Conservation (phyloP, 2,888 invertebrate species). For the Muscina levida region DNA sequence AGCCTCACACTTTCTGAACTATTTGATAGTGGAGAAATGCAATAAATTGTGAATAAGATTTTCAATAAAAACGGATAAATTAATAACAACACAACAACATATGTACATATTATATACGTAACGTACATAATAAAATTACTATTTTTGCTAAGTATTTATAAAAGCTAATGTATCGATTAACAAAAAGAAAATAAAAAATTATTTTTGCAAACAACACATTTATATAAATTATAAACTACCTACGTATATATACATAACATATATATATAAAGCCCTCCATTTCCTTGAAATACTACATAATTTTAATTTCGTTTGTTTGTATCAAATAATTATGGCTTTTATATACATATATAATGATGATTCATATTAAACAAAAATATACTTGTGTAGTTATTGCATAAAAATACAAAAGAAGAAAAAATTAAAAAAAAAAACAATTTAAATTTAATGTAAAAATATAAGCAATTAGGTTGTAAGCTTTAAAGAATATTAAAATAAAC, state of each 20-base stretch:
- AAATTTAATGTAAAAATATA: constrained; percentile 52
- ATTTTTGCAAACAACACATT: constrained; percentile 60
- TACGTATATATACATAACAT: constrained; percentile 8
- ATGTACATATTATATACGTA: constrained; percentile 32
- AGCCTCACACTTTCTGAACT: constrained; percentile 43
- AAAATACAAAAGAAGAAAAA: constrained; percentile 26
- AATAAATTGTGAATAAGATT: constrained; percentile 63
- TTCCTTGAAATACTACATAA: constrained; percentile 56
- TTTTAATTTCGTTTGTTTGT: constrained; percentile 54
- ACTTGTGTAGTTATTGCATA: constrained; percentile 52
- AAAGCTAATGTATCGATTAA: too few species aligned
- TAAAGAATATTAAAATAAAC: constrained; percentile 49
- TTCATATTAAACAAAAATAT: constrained; percentile 31
- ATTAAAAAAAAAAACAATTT: constrained; percentile 29
- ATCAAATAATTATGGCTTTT: constrained; percentile 63
- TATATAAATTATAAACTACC: constrained; percentile 29
- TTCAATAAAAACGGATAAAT: constrained; percentile 43
- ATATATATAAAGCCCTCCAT: constrained; percentile 59
- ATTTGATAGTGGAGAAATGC: constrained; percentile 59
- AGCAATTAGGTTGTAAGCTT: constrained; percentile 65
- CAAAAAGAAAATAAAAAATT: constrained; percentile 38
- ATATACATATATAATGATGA: constrained; percentile 51
- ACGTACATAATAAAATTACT: constrained; percentile 41
- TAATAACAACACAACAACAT: constrained; percentile 43
- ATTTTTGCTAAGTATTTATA: constrained; percentile 67